Evolutionary conservation across 1,140 invertebrate species (phyloP).

Genomic region (Lethocerus indicus): DNA sequence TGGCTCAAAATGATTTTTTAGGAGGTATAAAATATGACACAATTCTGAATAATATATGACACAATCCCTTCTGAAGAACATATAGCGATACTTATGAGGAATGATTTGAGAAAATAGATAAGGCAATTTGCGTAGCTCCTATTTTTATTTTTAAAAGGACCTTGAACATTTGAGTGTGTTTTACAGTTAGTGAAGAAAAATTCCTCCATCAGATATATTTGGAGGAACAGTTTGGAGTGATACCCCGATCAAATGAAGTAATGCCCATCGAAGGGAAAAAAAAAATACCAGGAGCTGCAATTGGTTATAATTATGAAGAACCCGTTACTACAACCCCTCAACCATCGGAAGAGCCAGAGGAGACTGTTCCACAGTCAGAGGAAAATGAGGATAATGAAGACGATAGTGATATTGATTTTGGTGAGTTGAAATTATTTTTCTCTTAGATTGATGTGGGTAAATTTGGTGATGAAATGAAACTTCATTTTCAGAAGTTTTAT

Average conservation of each 20-base stretch:
- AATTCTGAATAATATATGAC: no score
- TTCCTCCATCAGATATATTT: conserved; percentile 86
- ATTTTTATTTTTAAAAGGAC: no score
- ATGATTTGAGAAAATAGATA: no score
- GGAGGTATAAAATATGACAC: conserved; percentile 54
- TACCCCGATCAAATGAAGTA: conserved; percentile 35
- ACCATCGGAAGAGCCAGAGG: neutral
- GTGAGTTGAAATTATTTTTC: conserved; percentile 29
- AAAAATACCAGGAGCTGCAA: conserved; percentile 64
- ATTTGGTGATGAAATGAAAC: neutral
- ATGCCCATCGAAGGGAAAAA: conserved; percentile 55
- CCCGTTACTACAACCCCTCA: neutral
- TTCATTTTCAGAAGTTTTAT: no score
- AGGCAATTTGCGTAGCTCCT: no score
- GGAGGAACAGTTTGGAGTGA: conserved; percentile 89
- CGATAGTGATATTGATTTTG: conserved; percentile 74
- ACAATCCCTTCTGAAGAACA: no score
- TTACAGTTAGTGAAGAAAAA: conserved; percentile 69
- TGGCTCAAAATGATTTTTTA: conserved; percentile 92
- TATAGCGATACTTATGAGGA: no score
- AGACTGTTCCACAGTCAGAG: conserved; percentile 24
- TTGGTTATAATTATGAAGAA: conserved; percentile 88
- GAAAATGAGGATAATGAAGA: conserved; percentile 50
- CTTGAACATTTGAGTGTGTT: no score
- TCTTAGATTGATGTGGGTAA: conserved; percentile 1